Percentiles rank a stretch among this genome's conserved stretches.
These are phyloP conservation scores for Pseudomugil tenellus DNA, from an alignment of 2,797 vertebrate species.

Conservation along the genomic window DNA sequence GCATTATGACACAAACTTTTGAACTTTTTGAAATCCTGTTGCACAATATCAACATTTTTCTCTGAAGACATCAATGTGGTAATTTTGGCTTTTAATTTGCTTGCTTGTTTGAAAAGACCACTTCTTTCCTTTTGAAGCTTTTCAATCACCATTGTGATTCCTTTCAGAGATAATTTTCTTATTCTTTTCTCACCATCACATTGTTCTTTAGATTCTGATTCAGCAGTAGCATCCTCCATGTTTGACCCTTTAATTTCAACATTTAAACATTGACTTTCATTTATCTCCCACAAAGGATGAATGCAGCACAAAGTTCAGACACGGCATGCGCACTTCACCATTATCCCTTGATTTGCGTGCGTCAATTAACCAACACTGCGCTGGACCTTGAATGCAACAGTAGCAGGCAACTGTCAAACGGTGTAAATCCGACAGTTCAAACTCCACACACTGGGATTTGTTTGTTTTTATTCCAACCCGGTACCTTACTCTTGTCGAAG, in stretches of 20 bases:
- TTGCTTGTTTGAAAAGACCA: not conserved
- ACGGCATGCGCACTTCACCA: not conserved
- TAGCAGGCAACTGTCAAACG: not conserved
- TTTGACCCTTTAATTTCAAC: not conserved
- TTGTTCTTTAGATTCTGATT: not conserved
- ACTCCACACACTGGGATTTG: too few relatives aligned
- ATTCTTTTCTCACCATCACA: not conserved
- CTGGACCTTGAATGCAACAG: constrained; percentile 1
- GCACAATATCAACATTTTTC: not conserved
- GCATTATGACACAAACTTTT: constrained; percentile 1
- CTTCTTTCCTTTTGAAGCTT: not conserved
- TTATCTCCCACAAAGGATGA: not conserved
- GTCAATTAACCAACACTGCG: not conserved
- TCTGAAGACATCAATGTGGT: not conserved
- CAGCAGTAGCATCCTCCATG: not conserved
- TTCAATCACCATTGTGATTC: not conserved
- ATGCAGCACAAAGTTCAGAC: not conserved
- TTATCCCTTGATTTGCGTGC: not conserved
- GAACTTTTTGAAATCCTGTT: not conserved
- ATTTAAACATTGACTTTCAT: not conserved
- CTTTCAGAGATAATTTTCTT: constrained; percentile 4
- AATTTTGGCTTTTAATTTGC: not conserved
- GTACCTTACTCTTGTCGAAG: too few relatives aligned
- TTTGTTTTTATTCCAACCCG: too few relatives aligned
- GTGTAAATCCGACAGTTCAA: too few relatives aligned